Percentiles rank a stretch among this genome's conserved stretches.
Evolutionary conservation across 2,113 vertebrate genomes (phyloP).

Genomic region (Gorsachius goisagi): DNA sequence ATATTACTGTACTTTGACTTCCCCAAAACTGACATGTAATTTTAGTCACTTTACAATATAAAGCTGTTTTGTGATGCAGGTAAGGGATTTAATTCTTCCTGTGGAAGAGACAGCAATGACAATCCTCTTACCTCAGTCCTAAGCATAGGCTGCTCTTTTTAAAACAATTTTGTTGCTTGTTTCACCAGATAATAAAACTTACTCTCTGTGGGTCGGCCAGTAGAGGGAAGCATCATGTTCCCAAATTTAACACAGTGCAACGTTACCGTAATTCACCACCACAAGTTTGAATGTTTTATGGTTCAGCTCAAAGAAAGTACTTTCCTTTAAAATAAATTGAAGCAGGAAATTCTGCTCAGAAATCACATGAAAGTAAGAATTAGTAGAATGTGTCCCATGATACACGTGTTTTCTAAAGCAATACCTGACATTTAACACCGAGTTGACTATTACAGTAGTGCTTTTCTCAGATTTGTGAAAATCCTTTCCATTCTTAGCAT

Average conservation of each 20-base stretch:
- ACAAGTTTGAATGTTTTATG: rapidly evolving
- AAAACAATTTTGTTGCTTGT: neutral
- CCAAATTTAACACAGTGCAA: neutral
- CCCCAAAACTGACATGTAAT: neutral
- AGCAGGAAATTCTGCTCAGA: neutral
- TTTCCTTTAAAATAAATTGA: neutral
- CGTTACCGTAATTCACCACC: rapidly evolving
- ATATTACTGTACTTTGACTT: neutral
- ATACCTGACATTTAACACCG: neutral
- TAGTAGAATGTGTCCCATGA: rapidly evolving
- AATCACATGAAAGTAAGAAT: neutral
- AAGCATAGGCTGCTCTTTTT: neutral
- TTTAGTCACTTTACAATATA: neutral
- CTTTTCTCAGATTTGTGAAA: neutral
- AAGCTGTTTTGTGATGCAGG: neutral
- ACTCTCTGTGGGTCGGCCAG: neutral
- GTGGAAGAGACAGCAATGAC: neutral
- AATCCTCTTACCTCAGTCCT: neutral
- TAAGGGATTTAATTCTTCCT: neutral
- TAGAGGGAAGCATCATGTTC: conserved; percentile 44
- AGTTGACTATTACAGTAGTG: neutral
- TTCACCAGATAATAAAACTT: neutral
- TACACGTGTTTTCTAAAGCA: neutral
- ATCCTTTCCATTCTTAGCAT: neutral
- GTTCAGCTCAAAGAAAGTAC: rapidly evolving